Conservation (phyloP, 2,888 invertebrate genomes). For the Dusona sp. region DNA sequence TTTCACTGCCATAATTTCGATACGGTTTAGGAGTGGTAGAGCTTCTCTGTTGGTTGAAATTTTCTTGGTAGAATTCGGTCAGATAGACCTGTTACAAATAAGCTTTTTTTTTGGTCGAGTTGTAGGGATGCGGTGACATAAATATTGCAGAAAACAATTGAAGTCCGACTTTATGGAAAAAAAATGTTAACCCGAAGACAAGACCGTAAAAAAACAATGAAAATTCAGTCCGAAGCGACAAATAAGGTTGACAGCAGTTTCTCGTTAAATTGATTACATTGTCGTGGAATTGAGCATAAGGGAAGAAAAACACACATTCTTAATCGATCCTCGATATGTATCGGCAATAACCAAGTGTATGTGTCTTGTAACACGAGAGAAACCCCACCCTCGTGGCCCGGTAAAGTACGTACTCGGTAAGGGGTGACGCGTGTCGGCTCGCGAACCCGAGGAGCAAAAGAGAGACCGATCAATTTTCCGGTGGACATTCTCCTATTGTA, state of each 20-base stretch:
- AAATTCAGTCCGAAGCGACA: background rate
- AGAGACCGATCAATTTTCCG: slow-evolving; percentile 25
- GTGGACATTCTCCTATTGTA: background rate
- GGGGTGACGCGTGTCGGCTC: slow-evolving; percentile 53
- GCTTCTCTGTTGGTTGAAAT: no score
- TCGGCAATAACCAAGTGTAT: slow-evolving; percentile 64
- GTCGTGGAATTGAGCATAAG: background rate
- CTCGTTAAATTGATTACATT: slow-evolving; percentile 60
- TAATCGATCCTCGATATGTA: slow-evolving; percentile 63
- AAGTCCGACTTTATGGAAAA: no score
- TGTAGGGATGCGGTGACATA: no score
- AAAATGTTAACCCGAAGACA: no score
- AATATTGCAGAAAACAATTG: no score
- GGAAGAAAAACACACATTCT: slow-evolving; percentile 38
- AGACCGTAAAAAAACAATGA: background rate
- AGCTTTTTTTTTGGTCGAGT: no score
- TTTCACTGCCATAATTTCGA: no score
- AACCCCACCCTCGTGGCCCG: slow-evolving; percentile 51
- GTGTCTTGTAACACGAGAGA: slow-evolving; percentile 64
- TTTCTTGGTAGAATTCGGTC: no score
- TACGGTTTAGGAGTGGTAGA: no score
- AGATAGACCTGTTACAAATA: no score
- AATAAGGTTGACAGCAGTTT: background rate
- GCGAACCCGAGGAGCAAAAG: background rate
- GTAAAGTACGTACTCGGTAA: slow-evolving; percentile 32